These are phyloP conservation scores for Netelia melanura DNA, from an alignment of 2,888 invertebrate genomes.

Conservation along the genomic window DNA sequence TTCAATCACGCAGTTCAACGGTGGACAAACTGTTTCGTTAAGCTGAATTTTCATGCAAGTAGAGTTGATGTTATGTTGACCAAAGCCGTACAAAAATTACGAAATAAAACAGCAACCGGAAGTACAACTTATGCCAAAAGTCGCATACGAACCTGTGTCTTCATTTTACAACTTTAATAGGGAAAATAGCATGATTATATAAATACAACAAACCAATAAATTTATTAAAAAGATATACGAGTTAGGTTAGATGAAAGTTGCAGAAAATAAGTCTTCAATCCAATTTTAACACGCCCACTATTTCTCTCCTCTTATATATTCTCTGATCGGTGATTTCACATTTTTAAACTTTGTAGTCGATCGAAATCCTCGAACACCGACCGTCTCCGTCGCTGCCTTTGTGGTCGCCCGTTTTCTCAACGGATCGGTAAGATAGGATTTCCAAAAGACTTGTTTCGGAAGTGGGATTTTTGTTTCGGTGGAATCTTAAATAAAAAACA, in stretches of 20 bases:
- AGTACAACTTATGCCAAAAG: no score
- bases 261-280: neutral
- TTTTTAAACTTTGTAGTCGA: slow-evolving; percentile 27
- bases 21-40: no score
- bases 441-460: neutral
- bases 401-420: neutral
- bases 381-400: neutral
- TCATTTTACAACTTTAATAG: no score
- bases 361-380: neutral
- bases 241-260: neutral
- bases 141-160: no score
- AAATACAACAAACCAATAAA: neutral
- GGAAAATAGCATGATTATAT: neutral
- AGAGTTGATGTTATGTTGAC: no score
- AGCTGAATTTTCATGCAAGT: no score
- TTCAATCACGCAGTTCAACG: no score
- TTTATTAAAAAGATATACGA: neutral
- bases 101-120: no score
- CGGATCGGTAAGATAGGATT: neutral
- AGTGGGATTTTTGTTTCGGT: neutral
- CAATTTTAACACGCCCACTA: neutral
- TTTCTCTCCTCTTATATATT: slow-evolving; percentile 69
- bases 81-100: no score
- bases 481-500: neutral
- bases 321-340: slow-evolving; percentile 69